These are phyloP conservation scores for Pagrus major DNA, from an alignment of 2,113 vertebrate genomes.

Conservation along the genomic window DNA sequence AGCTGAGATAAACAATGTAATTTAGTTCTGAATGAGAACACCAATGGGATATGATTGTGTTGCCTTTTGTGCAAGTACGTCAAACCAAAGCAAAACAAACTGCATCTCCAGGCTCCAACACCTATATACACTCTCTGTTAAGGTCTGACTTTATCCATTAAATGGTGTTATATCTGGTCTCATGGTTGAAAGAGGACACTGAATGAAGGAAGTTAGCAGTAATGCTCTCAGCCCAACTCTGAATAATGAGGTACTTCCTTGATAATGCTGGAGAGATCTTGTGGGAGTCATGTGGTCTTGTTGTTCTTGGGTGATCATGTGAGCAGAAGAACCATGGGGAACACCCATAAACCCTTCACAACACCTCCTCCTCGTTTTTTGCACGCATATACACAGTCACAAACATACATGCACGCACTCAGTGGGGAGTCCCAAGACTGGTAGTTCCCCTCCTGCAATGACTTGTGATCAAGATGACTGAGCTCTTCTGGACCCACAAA, in stretches of 20 bases:
- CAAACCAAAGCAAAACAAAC: neutral
- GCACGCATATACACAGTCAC: no score
- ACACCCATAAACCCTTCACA: constrained; percentile 61
- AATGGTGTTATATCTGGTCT: neutral
- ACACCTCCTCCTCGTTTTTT: constrained; percentile 21
- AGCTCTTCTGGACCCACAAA: constrained; percentile 27
- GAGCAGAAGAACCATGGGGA: constrained; percentile 66
- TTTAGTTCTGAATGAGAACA: neutral
- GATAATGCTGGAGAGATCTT: constrained; percentile 65
- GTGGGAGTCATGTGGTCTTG: constrained; percentile 78
- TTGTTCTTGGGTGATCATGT: constrained; percentile 77
- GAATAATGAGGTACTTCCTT: constrained; percentile 35
- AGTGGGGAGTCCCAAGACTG: constrained; percentile 72
- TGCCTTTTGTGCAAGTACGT: neutral
- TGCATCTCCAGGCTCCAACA: neutral
- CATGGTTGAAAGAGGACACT: neutral
- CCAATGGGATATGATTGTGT: neutral
- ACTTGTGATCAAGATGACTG: constrained; percentile 63
- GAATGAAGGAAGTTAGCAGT: neutral
- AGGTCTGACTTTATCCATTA: neutral
- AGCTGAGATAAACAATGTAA: neutral
- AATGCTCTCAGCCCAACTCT: neutral
- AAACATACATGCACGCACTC: constrained; percentile 5
- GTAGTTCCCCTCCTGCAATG: constrained; percentile 78
- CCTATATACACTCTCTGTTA: neutral